Base-by-base conservation (phyloP, 2,113 vertebrate genomes). In the Anoplopoma fimbria region DNA sequence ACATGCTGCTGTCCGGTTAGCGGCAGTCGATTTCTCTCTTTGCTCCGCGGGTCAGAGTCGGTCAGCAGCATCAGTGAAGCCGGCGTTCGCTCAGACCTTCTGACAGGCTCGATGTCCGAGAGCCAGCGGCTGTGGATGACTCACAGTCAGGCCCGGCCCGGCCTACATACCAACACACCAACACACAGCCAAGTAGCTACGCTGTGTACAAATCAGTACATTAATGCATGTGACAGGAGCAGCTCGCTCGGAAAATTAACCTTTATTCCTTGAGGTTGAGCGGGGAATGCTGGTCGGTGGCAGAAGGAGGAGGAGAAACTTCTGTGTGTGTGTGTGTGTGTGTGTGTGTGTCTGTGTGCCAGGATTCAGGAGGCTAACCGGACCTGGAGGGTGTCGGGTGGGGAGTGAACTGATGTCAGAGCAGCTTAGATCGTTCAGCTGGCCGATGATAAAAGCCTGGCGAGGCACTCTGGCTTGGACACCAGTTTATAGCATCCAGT, bases 161-260 rank as follows among this genome's bases (percentile, higher is more conserved):
- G 53, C 33, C 69, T 53, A 76, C 74, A 80, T 74, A 80, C 8
- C 70, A 75, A 74, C 70, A 80, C 74, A 80, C 8, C 70, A 75
- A 74, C 70, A 69, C 80, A 70, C n/a, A 70, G 55, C 69, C 36
- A 9, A 17, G n/a, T n/a, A n/a, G n/a, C 31, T 71, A n/a, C 65
- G 31, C 72, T 58, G 78, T 63, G 74, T 68, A 69, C 81, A 76
- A 84, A 87, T 87, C 88, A 79, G 69, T 81, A 89, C 71, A 31
- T 76, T 92, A 87, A 90, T 82, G 78, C 83, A 82, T 86, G 82
- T 87, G 92, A 93, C 89, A 79, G 88, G 73, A 89, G 82, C 85
- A 85, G 76, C 84, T 93, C 91, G 79, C 73, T 93, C 2, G 84
- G 88, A 94, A 94, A 93, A 94, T 93, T 77, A 90, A 91, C 94